Percentiles rank a stretch among this genome's conserved stretches.
Conservation (phyloP, 92 coral and sea anemone genomes). For the Zoanthus gigantus region DNA sequence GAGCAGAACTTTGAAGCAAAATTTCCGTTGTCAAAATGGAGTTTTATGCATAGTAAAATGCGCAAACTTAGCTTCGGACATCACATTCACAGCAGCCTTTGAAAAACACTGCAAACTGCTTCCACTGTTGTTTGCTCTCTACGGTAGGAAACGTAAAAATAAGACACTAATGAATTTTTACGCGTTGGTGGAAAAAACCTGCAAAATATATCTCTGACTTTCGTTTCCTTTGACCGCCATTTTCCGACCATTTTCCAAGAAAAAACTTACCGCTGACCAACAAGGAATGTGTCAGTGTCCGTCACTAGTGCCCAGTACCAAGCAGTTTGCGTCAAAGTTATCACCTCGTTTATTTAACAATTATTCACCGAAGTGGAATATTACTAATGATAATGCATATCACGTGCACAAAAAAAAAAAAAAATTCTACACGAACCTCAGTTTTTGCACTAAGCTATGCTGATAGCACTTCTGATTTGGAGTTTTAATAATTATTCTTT, state of each 20-base stretch:
- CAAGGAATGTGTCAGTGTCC: neutral
- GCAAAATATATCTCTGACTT: conserved; percentile 18
- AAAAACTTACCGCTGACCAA: conserved; percentile 16
- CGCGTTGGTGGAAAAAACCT: neutral
- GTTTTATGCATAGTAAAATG: neutral
- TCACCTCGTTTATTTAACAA: no score
- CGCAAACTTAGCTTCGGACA: neutral
- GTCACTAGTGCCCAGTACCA: neutral
- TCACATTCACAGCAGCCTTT: neutral
- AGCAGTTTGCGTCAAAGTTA: no score
- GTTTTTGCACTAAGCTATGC: no score
- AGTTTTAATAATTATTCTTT: no score
- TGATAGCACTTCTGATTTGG: no score
- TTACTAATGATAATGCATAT: no score
- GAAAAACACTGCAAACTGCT: neutral
- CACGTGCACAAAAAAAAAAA: no score
- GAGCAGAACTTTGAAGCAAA: neutral
- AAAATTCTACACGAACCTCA: no score
- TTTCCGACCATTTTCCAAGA: neutral
- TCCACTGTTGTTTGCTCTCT: neutral
- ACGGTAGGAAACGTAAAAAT: neutral
- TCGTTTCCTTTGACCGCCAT: conserved; percentile 26
- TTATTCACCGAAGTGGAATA: no score
- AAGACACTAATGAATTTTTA: neutral
- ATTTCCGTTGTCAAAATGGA: neutral